These are phyloP conservation scores for Leuctra nigra DNA, from an alignment of 2,888 invertebrate genomes.

Conservation along the genomic window DNA sequence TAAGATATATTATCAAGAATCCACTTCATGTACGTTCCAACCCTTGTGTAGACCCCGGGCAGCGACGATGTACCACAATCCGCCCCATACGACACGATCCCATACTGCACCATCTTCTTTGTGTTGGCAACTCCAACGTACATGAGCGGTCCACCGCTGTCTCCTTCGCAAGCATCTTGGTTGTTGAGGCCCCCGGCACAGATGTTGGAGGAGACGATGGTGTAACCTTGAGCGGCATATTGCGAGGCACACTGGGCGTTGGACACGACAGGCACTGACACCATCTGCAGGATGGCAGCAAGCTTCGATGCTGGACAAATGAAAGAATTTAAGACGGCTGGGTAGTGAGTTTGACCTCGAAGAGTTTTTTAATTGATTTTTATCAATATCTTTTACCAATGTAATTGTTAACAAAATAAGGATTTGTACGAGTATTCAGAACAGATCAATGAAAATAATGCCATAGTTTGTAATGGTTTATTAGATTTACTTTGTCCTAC, in stretches of 20 bases:
- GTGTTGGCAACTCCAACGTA: background rate
- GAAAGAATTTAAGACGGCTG: too few relatives aligned
- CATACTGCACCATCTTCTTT: background rate
- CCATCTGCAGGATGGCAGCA: background rate
- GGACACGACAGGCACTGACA: background rate
- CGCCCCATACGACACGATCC: background rate
- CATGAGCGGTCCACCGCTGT: constrained; percentile 30
- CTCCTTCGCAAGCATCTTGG: constrained; percentile 22
- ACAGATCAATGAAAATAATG: too few relatives aligned
- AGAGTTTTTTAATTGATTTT: too few relatives aligned
- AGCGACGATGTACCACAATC: background rate
- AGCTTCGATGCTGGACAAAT: too few relatives aligned
- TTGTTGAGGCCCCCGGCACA: constrained; percentile 16
- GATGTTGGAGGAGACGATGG: background rate
- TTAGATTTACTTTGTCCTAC: too few relatives aligned
- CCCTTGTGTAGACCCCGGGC: background rate
- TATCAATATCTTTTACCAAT: too few relatives aligned
- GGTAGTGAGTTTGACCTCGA: too few relatives aligned
- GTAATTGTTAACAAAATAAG: too few relatives aligned
- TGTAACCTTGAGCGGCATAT: too few relatives aligned
- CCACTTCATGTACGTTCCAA: background rate
- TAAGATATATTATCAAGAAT: background rate
- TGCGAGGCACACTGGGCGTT: too few relatives aligned
- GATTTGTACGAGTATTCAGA: too few relatives aligned
- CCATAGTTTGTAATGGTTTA: too few relatives aligned